Conservation (phyloP, 2,113 vertebrate genomes). For the Carettochelys insculpta region DNA sequence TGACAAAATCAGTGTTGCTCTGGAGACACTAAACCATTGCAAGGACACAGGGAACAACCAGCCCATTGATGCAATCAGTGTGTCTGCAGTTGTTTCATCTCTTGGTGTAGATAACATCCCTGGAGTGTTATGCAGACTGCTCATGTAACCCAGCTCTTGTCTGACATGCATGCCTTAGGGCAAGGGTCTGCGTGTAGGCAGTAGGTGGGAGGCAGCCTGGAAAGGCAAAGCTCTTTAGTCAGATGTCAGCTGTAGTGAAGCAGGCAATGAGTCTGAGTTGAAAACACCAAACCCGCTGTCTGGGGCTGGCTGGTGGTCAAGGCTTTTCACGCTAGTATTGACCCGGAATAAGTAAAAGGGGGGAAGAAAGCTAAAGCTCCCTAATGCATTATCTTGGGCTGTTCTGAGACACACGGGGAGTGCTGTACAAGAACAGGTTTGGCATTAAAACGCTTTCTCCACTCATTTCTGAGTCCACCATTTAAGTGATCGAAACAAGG, state of each 20-base stretch:
- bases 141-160: no score
- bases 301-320: neutral
- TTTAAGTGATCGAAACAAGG: neutral
- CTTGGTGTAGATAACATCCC: fast-evolving
- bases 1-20: neutral
- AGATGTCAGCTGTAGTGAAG: neutral
- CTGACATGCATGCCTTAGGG: neutral
- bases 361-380: neutral
- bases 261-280: neutral
- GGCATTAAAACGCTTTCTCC: neutral
- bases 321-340: neutral
- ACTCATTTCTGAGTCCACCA: neutral
- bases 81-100: neutral
- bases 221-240: neutral
- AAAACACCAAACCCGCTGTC: neutral
- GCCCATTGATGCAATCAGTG: neutral
- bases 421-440: neutral
- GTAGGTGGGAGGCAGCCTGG: neutral
- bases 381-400: neutral
- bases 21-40: fast-evolving
- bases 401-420: neutral
- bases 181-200: fast-evolving
- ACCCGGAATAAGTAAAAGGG: neutral
- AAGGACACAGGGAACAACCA: neutral
- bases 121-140: neutral